Percentiles rank a stretch among this genome's conserved stretches.
These are phyloP conservation scores for Melitaea cinxia DNA, from an alignment of 1,140 invertebrate species.

Conservation along the genomic window DNA sequence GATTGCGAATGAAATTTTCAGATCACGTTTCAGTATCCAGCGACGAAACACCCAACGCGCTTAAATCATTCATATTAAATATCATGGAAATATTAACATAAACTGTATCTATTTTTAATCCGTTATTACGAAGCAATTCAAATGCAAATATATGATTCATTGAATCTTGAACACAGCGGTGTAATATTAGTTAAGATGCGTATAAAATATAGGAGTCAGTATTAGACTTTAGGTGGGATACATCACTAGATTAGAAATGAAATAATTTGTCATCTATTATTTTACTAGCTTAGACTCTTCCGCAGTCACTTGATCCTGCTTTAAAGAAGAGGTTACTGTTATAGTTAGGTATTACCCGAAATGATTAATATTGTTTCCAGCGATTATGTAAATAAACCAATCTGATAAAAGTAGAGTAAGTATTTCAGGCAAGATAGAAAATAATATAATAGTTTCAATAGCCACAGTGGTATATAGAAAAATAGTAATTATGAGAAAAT, in stretches of 20 bases:
- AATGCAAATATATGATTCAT: slow-evolving; percentile 51
- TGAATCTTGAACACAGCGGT: slow-evolving; percentile 42
- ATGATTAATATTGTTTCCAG: too few species aligned
- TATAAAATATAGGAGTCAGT: slow-evolving; percentile 42
- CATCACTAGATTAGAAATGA: slow-evolving; percentile 45
- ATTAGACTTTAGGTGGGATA: slow-evolving; percentile 58
- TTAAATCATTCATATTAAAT: slow-evolving; percentile 51
- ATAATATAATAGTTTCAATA: too few species aligned
- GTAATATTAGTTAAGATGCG: slow-evolving; percentile 29
- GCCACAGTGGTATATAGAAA: too few species aligned
- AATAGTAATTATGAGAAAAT: too few species aligned
- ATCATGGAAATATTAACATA: slow-evolving; percentile 51
- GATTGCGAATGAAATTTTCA: too few species aligned
- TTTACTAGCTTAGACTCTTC: background rate
- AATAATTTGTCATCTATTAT: slow-evolving; percentile 2
- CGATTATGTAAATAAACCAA: too few species aligned
- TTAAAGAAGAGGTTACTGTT: too few species aligned
- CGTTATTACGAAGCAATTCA: slow-evolving; percentile 48
- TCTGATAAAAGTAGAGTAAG: too few species aligned
- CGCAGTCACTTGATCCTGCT: background rate
- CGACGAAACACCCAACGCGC: slow-evolving; percentile 39
- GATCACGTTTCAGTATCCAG: background rate
- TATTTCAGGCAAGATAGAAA: too few species aligned
- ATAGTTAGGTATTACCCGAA: too few species aligned
- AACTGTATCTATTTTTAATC: slow-evolving; percentile 44